Evolutionary conservation across 2,888 invertebrate species (phyloP).

Genomic region (Clostera curtula): DNA sequence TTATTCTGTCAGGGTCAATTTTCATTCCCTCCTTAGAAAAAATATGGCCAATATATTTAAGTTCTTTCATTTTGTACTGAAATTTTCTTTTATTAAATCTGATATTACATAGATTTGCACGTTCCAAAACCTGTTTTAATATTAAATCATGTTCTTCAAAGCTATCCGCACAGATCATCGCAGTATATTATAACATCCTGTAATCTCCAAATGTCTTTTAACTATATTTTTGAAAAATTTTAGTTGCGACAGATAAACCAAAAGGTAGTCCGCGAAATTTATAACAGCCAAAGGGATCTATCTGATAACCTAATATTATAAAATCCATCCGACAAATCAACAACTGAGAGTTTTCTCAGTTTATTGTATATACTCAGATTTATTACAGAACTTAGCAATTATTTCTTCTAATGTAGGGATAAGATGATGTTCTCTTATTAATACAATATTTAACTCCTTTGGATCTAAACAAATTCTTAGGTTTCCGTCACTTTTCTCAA

Average conservation of each 20-base stretch:
- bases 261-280: constrained; percentile 30
- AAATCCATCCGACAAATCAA: neutral
- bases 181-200: constrained; percentile 31
- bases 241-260: constrained; percentile 29
- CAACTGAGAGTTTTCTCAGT: constrained; percentile 10
- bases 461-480: constrained; percentile 15
- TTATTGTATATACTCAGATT: too few species aligned
- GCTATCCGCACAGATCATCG: constrained; percentile 24
- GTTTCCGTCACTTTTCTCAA: constrained; percentile 10
- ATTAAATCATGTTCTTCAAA: constrained; percentile 13
- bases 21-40: constrained; percentile 14
- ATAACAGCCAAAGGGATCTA: constrained; percentile 18
- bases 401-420: constrained; percentile 14
- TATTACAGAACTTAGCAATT: constrained; percentile 10
- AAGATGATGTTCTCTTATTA: constrained; percentile 10
- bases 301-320: too few species aligned
- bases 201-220: constrained; percentile 29
- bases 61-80: constrained; percentile 16
- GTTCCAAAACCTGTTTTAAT: constrained; percentile 8
- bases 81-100: constrained; percentile 24
- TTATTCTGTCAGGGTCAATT: constrained; percentile 10
- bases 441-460: constrained; percentile 11
- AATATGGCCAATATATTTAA: constrained; percentile 23
- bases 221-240: constrained; percentile 32
- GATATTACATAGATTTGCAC: constrained; percentile 11